Evolutionary conservation across 1,140 invertebrate species (phyloP).

Genomic region (Leptopilina boulardi): DNA sequence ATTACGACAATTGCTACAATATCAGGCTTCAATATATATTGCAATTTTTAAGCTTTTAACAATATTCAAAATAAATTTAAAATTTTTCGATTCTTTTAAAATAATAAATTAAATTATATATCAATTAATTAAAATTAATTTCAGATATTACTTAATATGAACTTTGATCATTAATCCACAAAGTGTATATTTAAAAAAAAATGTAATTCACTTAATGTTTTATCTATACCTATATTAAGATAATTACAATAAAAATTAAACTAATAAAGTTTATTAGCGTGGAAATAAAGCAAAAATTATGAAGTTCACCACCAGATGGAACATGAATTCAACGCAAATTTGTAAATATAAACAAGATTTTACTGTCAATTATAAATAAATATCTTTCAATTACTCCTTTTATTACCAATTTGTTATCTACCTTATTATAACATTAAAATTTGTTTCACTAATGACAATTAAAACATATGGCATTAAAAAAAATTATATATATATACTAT

Average conservation of each 20-base stretch:
- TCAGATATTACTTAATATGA: no score
- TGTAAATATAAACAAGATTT: conserved; percentile 10
- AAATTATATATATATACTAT: not conserved
- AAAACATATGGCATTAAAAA: not conserved
- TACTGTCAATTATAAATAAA: not conserved
- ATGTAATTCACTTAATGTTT: no score
- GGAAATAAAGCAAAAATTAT: not conserved
- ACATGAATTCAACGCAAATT: not conserved
- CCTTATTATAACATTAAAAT: not conserved
- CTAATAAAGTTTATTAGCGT: not conserved
- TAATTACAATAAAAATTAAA: not conserved
- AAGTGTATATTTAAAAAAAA: no score
- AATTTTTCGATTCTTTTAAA: no score
- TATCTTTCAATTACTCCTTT: not conserved
- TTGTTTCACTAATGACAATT: not conserved
- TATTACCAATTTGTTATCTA: not conserved
- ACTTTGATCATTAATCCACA: no score
- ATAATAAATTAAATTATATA: no score
- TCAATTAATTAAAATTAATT: no score
- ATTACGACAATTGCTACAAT: no score
- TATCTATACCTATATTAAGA: no score
- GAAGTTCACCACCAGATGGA: conserved; percentile 4
- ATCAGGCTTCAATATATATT: no score
- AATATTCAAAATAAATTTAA: no score
- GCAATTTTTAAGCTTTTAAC: no score